Evolutionary conservation across 2,888 invertebrate species (phyloP), one percentile per base, ranked within the genome.

Genomic region (Drosophila mettleri): DNA sequence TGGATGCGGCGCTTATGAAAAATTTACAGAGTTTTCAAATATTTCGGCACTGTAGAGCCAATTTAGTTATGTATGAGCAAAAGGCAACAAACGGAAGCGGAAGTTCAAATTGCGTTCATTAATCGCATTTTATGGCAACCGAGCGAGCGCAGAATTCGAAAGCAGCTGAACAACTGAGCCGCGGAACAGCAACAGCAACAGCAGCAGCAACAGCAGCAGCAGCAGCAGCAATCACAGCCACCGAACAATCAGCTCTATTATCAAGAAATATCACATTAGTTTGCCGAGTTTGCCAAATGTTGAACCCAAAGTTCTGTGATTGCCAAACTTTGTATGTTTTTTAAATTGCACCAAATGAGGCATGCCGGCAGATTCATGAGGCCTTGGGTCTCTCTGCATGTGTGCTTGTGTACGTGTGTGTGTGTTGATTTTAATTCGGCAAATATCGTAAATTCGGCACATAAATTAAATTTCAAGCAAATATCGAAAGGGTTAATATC

Each of bases 401-500:
- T 41, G 20, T 27, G 29, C 34, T 33, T 10, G 14, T 60, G 45
- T 33, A 20, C 12, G 33, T 27, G 24, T 48, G 18, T 60, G 52
- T 36, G 66, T 74, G 73, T 82, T 83, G 78, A 65, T 86, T 88
- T 88, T 83, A 80, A 88, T 86, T 76, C 67, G 63, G 66, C 69
- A 67, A 74, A 78, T 74, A 70, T 70, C 84, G 84, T 86, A 88
- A 86, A 86, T 83, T 76, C 66, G 36, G 61, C 64, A 74, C 67
- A 86, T 85, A 88, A 88, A 88, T 86, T 78, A 80, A 80, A 80
- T 80, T 74, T 71, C 75, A 68, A 82, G 67, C 72, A 79, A 86
- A 80, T 79, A 78, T 75, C 77, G 69, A 82, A 85, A 82, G 83
- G 85, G 83, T 74, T 83, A 62, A 80, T 74, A 76, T 80, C 72